Evolutionary conservation across 1,140 invertebrate species (phyloP).

Genomic region (Drosophila obscura): DNA sequence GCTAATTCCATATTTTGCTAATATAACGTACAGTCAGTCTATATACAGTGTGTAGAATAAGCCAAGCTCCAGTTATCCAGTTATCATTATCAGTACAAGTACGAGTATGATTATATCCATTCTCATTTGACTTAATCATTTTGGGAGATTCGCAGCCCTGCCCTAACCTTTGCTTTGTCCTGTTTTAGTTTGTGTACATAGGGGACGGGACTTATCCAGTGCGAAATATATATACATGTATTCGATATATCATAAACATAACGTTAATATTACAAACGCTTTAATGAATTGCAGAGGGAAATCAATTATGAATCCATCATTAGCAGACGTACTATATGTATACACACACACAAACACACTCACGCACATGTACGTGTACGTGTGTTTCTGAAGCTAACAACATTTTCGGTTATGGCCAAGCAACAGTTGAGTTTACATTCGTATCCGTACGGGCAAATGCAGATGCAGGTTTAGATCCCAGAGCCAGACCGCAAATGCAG

Average conservation of each 20-base stretch:
- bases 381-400: conserved; percentile 46
- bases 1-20: conserved; percentile 70
- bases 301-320: conserved; percentile 39
- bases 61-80: conserved; percentile 4
- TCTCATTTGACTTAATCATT: conserved; percentile 1
- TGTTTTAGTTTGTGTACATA: conserved; percentile 62
- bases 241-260: conserved; percentile 52
- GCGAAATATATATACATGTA: conserved; percentile 39
- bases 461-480: neutral
- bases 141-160: neutral
- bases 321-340: conserved; percentile 47
- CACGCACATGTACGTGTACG: conserved; percentile 9
- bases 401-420: conserved; percentile 48
- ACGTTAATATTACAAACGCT: conserved; percentile 64
- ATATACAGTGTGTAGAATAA: conserved; percentile 36
- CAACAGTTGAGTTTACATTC: conserved; percentile 49
- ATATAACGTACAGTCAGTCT: conserved; percentile 20
- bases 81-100: conserved; percentile 1
- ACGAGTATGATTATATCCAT: conserved; percentile 3
- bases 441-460: conserved; percentile 34
- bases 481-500: conserved; percentile 25
- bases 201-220: conserved; percentile 26
- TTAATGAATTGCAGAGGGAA: conserved; percentile 65
- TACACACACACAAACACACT: neutral
- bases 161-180: conserved; percentile 18